Conservation (phyloP, 2,113 vertebrate species). For the Lycocorax pyrrhopterus region DNA sequence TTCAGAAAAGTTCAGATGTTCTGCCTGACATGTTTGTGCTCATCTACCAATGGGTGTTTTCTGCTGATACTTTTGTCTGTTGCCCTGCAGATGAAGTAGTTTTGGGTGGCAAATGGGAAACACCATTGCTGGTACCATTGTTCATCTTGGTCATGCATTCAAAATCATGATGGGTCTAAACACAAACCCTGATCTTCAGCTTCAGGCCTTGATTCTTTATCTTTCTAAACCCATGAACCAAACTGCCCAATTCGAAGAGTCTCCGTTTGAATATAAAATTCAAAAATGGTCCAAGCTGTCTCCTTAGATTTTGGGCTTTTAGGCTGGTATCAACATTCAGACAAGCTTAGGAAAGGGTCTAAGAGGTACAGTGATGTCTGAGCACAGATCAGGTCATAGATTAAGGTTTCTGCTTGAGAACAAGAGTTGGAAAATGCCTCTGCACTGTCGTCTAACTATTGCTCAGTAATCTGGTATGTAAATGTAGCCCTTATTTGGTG, state of each 20-base stretch:
- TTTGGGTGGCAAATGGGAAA: not conserved
- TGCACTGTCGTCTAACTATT: not conserved
- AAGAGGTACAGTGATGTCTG: not conserved
- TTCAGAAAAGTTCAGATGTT: slow-evolving; percentile 41
- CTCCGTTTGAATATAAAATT: not conserved
- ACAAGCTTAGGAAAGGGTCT: not conserved
- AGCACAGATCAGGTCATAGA: not conserved
- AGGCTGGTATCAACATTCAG: not conserved
- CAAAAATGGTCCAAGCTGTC: not conserved
- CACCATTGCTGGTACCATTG: not conserved
- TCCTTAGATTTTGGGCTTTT: not conserved
- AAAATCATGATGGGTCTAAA: not conserved
- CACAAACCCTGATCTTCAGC: not conserved
- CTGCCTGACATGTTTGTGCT: not conserved
- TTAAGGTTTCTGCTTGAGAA: not conserved
- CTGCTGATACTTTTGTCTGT: not conserved
- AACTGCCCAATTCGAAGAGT: not conserved
- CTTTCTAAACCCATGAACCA: not conserved
- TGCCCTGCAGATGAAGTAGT: not conserved
- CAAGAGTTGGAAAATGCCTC: not conserved
- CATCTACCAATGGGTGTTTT: not conserved
- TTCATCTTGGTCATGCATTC: not conserved
- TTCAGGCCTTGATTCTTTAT: not conserved
- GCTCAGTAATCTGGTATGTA: not conserved
- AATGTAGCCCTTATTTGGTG: not conserved